Evolutionary conservation across 1,140 invertebrate species (phyloP).

Genomic region (Drosophila orena): DNA sequence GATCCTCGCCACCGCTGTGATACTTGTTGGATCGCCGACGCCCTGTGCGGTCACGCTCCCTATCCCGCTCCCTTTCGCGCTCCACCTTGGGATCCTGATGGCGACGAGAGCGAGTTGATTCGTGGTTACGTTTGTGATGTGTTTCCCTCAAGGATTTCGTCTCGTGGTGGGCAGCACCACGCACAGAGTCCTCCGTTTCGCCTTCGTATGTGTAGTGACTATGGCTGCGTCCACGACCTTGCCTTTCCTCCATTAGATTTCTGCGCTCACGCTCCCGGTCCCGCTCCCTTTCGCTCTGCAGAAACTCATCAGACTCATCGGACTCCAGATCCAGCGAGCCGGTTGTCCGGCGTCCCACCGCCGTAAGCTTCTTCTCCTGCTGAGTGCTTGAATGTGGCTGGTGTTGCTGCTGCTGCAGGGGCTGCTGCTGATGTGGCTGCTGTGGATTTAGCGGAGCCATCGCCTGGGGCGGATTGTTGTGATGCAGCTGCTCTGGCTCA

Average conservation of each 20-base stretch:
- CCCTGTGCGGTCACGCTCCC: constrained; percentile 46
- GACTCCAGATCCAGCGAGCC: constrained; percentile 61
- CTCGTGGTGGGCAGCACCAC: constrained; percentile 24
- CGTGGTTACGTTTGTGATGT: constrained; percentile 51
- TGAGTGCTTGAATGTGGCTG: constrained; percentile 11
- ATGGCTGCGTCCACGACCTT: constrained; percentile 50
- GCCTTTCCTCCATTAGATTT: constrained; percentile 46
- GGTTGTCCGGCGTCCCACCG: constrained; percentile 34
- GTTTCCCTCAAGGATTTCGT: constrained; percentile 41
- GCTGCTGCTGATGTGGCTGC: constrained; percentile 5
- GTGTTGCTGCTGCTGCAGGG: background rate
- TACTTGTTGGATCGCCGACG: constrained; percentile 42
- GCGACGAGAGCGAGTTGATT: constrained; percentile 29
- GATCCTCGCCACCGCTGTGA: constrained; percentile 43
- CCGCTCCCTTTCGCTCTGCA: constrained; percentile 51
- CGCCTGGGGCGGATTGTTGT: constrained; percentile 18
- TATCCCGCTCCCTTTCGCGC: constrained; percentile 40
- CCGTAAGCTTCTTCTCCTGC: constrained; percentile 39
- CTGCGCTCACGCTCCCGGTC: constrained; percentile 30
- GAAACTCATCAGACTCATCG: constrained; percentile 68
- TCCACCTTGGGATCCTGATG: constrained; percentile 35
- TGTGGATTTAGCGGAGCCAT: background rate
- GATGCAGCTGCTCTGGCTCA: constrained; percentile 28
- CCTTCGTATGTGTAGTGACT: constrained; percentile 66
- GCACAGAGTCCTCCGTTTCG: constrained; percentile 74